Evolutionary conservation across 2,888 invertebrate species (phyloP), one percentile per base, ranked within the genome.

Genomic region (Plebejus argus): DNA sequence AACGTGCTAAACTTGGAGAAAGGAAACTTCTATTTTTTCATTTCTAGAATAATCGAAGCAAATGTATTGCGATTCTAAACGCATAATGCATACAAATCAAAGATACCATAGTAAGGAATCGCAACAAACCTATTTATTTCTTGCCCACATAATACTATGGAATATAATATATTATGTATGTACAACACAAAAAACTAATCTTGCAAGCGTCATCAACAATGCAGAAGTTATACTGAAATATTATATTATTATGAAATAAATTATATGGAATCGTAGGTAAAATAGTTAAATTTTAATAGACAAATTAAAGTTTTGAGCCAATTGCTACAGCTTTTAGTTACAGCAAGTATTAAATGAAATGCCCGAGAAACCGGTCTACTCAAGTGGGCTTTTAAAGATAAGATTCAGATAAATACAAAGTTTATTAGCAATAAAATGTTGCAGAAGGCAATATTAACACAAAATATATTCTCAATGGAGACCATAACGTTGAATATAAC

Each of bases 391-490:
- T 23, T 74, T 74, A 15, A 10, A 74, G 49, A 49, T 74, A 74
- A 74, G 23, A 72, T 72, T 72, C 15, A 45, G 45, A 72, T 72
- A 72, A 72, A 45, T 72, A 45, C 72, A 39, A 45, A 72, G 72
- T 72, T 72, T 72, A 72, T 72, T 72, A 45, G 72, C 72, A 45
- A 72, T 72, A 39, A 39, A 72, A 72, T 72, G 72, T 45, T 20
- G 15, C 39, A 39, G 72, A 72, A 72, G 72, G 72, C 28, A 28
- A 74, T 28, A 74, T 74, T 53, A 74, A 74, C 53, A 74, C 53
- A 23, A 49, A 53, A 74, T 74, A 72, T 72, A 74, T 74, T 45
- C 72, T 39, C 39, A 49, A 33, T 8, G 53, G 45, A 28, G 12
- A 74, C 49, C 23, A 49, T 49, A 18, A 74, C 18, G 23, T 28